Conservation (phyloP, 2,113 vertebrate genomes). For the Neolamprologus sp. region DNA sequence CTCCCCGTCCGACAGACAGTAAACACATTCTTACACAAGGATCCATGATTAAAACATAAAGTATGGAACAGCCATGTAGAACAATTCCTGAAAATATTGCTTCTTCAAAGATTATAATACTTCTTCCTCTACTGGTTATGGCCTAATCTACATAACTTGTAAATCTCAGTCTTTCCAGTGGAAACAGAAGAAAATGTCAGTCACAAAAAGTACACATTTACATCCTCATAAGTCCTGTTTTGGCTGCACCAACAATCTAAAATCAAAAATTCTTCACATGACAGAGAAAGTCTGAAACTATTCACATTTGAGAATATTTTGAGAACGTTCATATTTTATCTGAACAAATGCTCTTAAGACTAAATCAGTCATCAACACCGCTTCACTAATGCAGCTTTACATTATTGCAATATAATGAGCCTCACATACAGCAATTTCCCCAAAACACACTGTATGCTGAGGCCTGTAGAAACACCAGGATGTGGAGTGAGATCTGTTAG, state of each 20-base stretch:
- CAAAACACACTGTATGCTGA: background rate
- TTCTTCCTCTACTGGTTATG: background rate
- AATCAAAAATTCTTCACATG: background rate
- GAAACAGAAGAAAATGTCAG: background rate
- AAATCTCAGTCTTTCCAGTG: background rate
- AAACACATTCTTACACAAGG: background rate
- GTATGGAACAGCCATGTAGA: background rate
- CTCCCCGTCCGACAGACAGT: background rate
- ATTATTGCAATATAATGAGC: background rate
- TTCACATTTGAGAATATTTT: background rate
- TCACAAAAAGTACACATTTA: background rate
- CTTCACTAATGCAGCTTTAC: background rate
- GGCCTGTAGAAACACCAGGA: conserved; percentile 35
- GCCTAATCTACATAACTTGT: background rate
- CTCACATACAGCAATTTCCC: background rate
- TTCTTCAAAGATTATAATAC: background rate
- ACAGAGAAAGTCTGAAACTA: background rate
- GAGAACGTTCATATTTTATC: background rate
- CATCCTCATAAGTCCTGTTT: background rate
- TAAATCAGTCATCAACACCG: background rate
- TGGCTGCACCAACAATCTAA: background rate
- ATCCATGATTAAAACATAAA: background rate
- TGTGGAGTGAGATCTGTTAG: conserved; percentile 33
- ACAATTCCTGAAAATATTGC: background rate
- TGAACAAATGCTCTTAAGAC: background rate